phyloP scores from a whole-genome alignment of 2,113 vertebrate genomes.

The Micronycteris hirsuta region DNA sequence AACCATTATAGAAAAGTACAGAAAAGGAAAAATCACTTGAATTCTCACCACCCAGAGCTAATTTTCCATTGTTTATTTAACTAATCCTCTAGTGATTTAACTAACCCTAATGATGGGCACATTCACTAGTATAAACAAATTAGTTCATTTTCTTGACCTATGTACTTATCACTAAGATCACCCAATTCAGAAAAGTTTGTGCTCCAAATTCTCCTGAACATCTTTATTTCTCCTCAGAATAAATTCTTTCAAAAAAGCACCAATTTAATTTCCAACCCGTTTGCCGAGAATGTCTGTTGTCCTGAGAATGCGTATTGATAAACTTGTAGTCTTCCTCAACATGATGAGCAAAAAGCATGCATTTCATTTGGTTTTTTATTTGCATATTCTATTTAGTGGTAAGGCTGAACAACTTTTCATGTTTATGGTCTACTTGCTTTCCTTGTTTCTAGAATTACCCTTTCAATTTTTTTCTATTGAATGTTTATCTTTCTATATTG shows the following conservation, averaged over 20 bases:
- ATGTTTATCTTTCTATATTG: constrained; percentile 1
- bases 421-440: background rate
- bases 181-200: background rate
- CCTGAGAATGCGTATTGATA: background rate
- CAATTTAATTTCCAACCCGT: background rate
- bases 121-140: background rate
- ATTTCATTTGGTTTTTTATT: background rate
- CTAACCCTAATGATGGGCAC: background rate
- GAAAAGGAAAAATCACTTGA: background rate
- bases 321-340: background rate
- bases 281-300: background rate
- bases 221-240: background rate
- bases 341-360: background rate
- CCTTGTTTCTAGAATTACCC: background rate
- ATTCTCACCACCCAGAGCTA: background rate
- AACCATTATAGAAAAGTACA: background rate
- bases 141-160: constrained; percentile 24
- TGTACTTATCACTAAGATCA: background rate
- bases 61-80: background rate
- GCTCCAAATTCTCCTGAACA: background rate
- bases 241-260: background rate
- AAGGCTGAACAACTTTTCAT: background rate
- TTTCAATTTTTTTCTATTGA: background rate
- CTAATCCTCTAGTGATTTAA: background rate
- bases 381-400: background rate